A percentile compares a stretch with the other conserved stretches of the same genome.
phyloP scores from a whole-genome alignment of 2,113 vertebrate genomes.

The Rhagologus leucostigma region DNA sequence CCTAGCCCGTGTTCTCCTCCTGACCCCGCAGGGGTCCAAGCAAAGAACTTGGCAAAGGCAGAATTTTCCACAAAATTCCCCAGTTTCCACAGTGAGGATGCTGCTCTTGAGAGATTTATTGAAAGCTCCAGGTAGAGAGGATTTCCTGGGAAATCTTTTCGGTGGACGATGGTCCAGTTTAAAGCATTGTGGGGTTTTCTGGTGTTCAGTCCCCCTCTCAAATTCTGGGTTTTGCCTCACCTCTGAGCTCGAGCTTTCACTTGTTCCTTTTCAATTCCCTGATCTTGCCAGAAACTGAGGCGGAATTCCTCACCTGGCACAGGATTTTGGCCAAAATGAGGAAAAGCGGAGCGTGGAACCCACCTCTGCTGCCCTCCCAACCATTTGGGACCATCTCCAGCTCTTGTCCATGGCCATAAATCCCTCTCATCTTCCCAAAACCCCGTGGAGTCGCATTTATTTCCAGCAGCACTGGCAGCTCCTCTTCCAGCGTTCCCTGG shows the following conservation, averaged over 20 bases:
- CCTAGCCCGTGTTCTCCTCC: accelerated
- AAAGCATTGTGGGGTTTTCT: background rate
- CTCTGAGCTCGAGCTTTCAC: accelerated
- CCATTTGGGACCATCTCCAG: accelerated
- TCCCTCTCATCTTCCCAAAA: background rate
- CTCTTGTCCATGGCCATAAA: background rate
- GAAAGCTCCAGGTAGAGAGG: background rate
- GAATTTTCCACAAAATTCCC: accelerated
- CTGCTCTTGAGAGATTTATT: background rate
- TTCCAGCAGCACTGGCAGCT: background rate
- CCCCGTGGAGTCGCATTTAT: background rate
- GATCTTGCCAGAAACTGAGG: background rate
- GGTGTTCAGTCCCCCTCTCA: background rate
- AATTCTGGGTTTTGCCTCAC: too few relatives aligned
- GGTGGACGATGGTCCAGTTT: background rate
- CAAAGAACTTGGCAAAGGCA: background rate
- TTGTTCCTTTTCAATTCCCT: background rate
- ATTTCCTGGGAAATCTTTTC: background rate
- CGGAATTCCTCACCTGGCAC: accelerated
- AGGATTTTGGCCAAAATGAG: accelerated
- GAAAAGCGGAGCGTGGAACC: accelerated
- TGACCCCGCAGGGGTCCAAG: accelerated
- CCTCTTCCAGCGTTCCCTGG: background rate
- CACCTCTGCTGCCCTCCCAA: background rate
- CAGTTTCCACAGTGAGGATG: accelerated